Base-by-base conservation (phyloP, 2,797 vertebrate species). In the Falco columbarius region DNA sequence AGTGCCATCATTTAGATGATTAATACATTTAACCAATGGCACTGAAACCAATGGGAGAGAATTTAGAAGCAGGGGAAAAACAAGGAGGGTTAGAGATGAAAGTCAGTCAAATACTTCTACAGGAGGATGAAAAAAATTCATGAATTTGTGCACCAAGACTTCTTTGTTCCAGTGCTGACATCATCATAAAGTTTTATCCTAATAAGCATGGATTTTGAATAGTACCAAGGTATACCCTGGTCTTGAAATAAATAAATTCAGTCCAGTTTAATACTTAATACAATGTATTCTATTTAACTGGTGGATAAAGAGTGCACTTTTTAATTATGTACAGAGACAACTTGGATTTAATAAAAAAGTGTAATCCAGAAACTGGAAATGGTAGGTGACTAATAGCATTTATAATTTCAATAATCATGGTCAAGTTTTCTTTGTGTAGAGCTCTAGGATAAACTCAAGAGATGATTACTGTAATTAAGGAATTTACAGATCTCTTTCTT, bases 341-440 rank as follows among this genome's bases (percentile, higher is more conserved):
- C 36, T 40, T 52, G n/a, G 91, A 63, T 93, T 95, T 90, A 91
- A 89, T 22, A 81, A 93, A 96, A 80, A 93, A 86, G 24, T 17
- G 3, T 54, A 92, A 96, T 86, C 40, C 71, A 95, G 71, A 93
- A 96, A 86, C 74, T 85, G 82, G 66, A 93, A 94, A 23, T 42
- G 14, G 38, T 62, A 86, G 75, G 76, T 75, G 38, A 83, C 54
- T 84, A 91, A 86, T 44, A 86, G 14, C 77, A 65, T 90, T 95
- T 93, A 93, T 42, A 89, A 47, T 90, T 96, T 77, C 80, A 90
- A 58, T 91, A 81, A 89, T 54, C 13, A 1, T 62, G 85, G 84
- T 90, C 93, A 97, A 93, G 74, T 75, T 95, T 92, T 95, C 86
- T 96, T 95, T 52, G 10, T 79, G 67, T 56, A 93, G 79, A 93